Evolutionary conservation across 2,797 vertebrate species (phyloP), one percentile per base, ranked within the genome.

Genomic region (Muscicapa comitata): DNA sequence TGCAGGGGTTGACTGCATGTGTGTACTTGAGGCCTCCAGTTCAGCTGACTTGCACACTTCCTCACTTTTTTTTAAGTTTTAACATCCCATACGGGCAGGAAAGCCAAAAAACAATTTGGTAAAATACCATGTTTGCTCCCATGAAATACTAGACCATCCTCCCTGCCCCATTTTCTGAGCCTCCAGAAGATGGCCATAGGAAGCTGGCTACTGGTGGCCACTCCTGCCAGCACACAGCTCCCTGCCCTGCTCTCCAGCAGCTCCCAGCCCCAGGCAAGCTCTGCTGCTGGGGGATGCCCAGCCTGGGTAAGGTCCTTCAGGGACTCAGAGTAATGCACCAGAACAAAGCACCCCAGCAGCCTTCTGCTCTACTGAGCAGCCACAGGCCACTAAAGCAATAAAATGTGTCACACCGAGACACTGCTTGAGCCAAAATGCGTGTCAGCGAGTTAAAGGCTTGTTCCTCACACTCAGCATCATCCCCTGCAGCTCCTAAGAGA

Each of bases 401-500:
- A 88, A 79, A 35, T 14, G 3, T 26, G 42, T 76, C 83, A 88
- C 35, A 42, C 29, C 0, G 1, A 83, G 89, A 75, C 47, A 61
- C 43, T 29, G 38, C 24, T 72, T 1, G 21, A 93, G 70, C 50
- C 48, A 53, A 37, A 88, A 73, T 24, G 19, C 21, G 9, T 6
- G 29, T 37, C 83, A 79, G 35, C 0, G 0, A 86, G 58, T 63
- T 71, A 72, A 72, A 82, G 47, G 29, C 47, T 80, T 24, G 24
- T 38, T 86, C 65, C 51, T 86, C 77, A 70, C 55, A 45, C 80
- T 86, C 51, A 47, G 65, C 67, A 73, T 70, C 84, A 80, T 37
- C 51, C 66, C 54, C 50, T 82, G 50, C 40, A 90, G 79, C 75
- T 85, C 58, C 55, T 19, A 3, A 61, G 38, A 80, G 26, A 80